A percentile compares a stretch with the other conserved stretches of the same genome.
These are phyloP conservation scores for Syrphus vitripennis DNA, from an alignment of 2,888 invertebrate species.

Conservation along the genomic window DNA sequence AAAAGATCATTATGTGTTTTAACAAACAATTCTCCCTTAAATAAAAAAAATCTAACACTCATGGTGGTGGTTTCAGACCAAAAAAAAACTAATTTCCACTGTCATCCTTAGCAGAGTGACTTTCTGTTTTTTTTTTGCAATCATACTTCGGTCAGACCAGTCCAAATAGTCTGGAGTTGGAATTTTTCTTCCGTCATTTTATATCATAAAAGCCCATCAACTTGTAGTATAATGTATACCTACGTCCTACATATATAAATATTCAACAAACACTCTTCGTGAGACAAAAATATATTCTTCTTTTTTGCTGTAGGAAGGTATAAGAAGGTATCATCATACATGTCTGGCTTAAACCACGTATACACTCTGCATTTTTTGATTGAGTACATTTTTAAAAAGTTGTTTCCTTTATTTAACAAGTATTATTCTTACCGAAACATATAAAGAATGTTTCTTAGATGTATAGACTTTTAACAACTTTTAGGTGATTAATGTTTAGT, in stretches of 20 bases:
- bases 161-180: slow-evolving; percentile 22
- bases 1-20: background rate
- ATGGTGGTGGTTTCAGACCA: background rate
- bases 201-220: slow-evolving; percentile 12
- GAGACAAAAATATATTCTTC: background rate
- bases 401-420: background rate
- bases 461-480: too few relatives aligned
- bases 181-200: slow-evolving; percentile 2
- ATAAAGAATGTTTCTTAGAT: too few relatives aligned
- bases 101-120: slow-evolving; percentile 18
- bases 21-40: background rate
- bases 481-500: too few relatives aligned
- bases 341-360: background rate
- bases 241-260: background rate
- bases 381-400: too few relatives aligned
- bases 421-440: too few relatives aligned
- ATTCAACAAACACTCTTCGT: background rate
- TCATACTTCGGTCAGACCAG: slow-evolving; percentile 10
- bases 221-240: background rate
- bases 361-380: background rate
- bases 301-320: background rate
- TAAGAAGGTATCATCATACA: too few relatives aligned
- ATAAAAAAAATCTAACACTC: background rate
- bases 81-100: slow-evolving; percentile 13
- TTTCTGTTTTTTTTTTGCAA: background rate